phyloP scores from a whole-genome alignment of 2,113 vertebrate genomes.

The Motacilla tschutschensis region DNA sequence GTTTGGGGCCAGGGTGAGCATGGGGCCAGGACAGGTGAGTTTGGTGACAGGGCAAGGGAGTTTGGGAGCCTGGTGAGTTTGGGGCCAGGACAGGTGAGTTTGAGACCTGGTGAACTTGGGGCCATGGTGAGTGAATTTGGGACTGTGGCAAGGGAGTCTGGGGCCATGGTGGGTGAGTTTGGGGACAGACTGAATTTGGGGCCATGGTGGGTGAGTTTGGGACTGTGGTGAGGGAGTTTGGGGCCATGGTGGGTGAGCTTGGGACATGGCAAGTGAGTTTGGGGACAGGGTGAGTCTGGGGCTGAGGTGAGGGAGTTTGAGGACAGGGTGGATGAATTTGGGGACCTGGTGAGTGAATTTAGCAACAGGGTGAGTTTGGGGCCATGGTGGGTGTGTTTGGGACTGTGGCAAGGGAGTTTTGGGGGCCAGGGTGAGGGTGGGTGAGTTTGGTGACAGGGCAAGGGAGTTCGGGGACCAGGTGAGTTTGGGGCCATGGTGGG shows the following conservation, averaged over 20 bases:
- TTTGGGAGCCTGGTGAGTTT: no score
- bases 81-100: not conserved
- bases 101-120: no score
- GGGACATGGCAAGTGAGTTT: not conserved
- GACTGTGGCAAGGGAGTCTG: not conserved
- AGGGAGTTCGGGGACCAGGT: no score
- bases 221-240: not conserved
- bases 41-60: no score
- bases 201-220: not conserved
- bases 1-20: not conserved
- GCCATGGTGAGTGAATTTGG: no score
- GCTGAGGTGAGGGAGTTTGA: no score
- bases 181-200: no score
- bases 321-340: fast-evolving
- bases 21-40: not conserved
- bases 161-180: not conserved
- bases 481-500: fast-evolving
- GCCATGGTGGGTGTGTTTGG: not conserved
- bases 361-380: not conserved
- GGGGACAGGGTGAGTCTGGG: not conserved
- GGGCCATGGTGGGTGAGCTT: not conserved
- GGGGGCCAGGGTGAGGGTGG: fast-evolving
- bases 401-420: fast-evolving
- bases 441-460: not conserved
- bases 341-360: not conserved